A percentile compares a stretch with the other conserved stretches of the same genome.
Evolutionary conservation across 2,113 vertebrate species (phyloP).

Genomic region (Gracilinanus agilis): DNA sequence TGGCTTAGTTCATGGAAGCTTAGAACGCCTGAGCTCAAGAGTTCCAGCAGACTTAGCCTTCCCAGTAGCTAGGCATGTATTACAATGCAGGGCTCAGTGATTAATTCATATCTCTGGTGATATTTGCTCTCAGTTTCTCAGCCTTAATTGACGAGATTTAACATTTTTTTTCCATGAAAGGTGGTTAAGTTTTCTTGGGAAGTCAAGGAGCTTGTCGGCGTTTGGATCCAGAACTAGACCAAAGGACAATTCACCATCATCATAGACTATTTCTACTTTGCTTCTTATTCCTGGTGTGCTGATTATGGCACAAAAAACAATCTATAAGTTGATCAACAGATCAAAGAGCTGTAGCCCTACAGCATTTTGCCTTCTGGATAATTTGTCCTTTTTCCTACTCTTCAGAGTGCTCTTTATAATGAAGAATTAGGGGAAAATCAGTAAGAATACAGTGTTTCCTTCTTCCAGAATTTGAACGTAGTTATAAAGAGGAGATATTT

Average conservation of each 20-base stretch:
- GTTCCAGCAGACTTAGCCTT: not conserved
- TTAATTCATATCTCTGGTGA: not conserved
- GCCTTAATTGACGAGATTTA: slow-evolving; percentile 22
- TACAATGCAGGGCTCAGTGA: not conserved
- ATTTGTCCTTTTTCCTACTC: not conserved
- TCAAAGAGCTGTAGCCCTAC: not conserved
- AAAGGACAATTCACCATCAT: slow-evolving; percentile 15
- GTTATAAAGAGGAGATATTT: not conserved
- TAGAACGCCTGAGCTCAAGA: not conserved
- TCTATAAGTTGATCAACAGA: slow-evolving; percentile 24
- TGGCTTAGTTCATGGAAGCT: not conserved
- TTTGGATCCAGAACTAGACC: not conserved
- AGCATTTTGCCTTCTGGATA: not conserved
- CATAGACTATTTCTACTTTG: slow-evolving; percentile 11
- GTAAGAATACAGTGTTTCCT: slow-evolving; percentile 15
- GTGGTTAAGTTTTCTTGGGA: slow-evolving; percentile 44
- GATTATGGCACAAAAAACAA: not conserved
- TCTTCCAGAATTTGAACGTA: not conserved
- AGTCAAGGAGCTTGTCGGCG: slow-evolving; percentile 26
- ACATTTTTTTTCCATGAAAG: slow-evolving; percentile 17
- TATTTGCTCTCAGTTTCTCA: not conserved
- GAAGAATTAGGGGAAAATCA: slow-evolving; percentile 28
- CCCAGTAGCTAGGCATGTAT: not conserved
- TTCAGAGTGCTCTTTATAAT: slow-evolving; percentile 30
- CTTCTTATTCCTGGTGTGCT: slow-evolving; percentile 30